A percentile compares a stretch with the other conserved stretches of the same genome.
These are phyloP conservation scores for Otocyon megalotis DNA, from an alignment of 2,113 vertebrate species.

Conservation along the genomic window DNA sequence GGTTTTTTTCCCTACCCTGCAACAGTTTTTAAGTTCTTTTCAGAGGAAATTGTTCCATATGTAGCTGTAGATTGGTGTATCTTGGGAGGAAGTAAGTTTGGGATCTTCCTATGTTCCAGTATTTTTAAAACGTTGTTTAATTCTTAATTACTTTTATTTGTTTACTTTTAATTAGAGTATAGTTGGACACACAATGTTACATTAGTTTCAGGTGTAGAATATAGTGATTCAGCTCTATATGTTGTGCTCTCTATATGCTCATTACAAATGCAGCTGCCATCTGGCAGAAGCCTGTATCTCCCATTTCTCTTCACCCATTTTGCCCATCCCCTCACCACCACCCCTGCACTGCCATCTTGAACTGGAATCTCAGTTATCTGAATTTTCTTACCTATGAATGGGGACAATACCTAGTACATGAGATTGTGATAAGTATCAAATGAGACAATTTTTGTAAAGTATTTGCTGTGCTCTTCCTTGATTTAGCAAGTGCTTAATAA, in stretches of 20 bases:
- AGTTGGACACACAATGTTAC: background rate
- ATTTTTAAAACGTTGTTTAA: background rate
- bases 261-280: background rate
- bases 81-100: background rate
- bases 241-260: background rate
- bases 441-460: background rate
- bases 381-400: background rate
- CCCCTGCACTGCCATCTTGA: background rate
- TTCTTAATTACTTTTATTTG: background rate
- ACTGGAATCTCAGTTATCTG: background rate
- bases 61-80: background rate
- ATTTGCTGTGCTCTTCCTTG: background rate
- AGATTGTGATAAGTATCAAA: background rate
- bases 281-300: background rate
- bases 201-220: background rate
- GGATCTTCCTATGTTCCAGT: background rate
- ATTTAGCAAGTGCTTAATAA: conserved; percentile 4
- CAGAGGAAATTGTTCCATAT: background rate
- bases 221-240: background rate
- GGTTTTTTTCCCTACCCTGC: background rate
- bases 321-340: background rate
- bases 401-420: background rate
- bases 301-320: background rate
- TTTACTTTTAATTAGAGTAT: background rate
- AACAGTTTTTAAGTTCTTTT: background rate